phyloP scores from a whole-genome alignment of 2,888 invertebrate species.

The Erannis defoliaria region DNA sequence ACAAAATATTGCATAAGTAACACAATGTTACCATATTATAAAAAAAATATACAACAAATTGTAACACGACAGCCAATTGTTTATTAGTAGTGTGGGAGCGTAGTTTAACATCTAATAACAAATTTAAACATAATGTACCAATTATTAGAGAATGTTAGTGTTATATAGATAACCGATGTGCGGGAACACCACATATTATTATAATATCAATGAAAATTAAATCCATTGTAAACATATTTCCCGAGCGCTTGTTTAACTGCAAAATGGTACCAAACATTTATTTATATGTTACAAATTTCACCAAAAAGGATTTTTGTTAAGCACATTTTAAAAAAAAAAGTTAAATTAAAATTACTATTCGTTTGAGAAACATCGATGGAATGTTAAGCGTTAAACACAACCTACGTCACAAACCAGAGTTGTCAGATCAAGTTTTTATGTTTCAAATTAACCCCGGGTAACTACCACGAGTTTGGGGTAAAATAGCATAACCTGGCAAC shows the following conservation, averaged over 20 bases:
- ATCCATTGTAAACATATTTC: neutral
- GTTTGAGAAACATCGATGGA: constrained; percentile 51
- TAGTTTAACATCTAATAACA: no score
- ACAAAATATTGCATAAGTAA: no score
- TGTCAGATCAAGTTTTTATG: neutral
- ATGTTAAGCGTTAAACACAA: constrained; percentile 61
- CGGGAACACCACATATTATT: no score
- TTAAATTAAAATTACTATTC: constrained; percentile 41
- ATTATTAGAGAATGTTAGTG: no score
- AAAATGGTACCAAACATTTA: neutral
- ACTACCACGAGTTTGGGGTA: neutral
- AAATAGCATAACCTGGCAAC: constrained; percentile 9
- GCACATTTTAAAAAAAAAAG: constrained; percentile 21
- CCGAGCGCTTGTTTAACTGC: neutral
- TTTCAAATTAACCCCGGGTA: no score
- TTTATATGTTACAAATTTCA: neutral
- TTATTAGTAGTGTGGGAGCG: no score
- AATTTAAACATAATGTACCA: no score
- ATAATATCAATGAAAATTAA: neutral
- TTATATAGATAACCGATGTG: no score
- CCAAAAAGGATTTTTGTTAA: neutral
- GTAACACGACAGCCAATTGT: no score
- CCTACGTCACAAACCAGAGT: constrained; percentile 57
- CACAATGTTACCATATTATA: no score
- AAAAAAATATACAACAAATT: no score